Evolutionary conservation across 2,888 invertebrate genomes (phyloP).

Genomic region (Epirrita christyi): DNA sequence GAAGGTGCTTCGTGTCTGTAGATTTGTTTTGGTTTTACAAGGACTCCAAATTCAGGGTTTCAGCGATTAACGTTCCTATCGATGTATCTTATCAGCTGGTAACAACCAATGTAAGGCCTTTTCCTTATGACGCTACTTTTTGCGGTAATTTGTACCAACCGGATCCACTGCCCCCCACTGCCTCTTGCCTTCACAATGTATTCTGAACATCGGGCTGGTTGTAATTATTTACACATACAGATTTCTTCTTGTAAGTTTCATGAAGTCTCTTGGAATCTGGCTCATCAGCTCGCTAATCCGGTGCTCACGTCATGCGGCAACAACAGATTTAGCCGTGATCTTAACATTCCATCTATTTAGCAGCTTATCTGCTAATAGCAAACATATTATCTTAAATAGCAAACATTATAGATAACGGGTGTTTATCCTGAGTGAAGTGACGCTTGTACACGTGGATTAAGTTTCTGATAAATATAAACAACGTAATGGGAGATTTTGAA

Average conservation of each 20-base stretch:
- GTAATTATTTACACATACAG: neutral
- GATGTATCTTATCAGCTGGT: too few species aligned
- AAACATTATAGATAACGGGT: conserved; percentile 21
- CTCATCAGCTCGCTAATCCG: neutral
- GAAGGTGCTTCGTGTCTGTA: conserved; percentile 2
- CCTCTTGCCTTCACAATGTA: neutral
- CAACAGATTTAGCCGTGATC: conserved; percentile 53
- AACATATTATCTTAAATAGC: conserved; percentile 21
- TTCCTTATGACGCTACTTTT: too few species aligned
- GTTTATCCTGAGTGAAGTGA: conserved; percentile 13
- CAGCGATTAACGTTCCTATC: neutral
- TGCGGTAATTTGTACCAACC: too few species aligned
- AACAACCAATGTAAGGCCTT: too few species aligned
- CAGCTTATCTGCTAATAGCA: conserved; percentile 40
- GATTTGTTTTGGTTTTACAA: conserved; percentile 13
- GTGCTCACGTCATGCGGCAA: conserved; percentile 23
- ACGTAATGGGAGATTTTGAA: conserved; percentile 9
- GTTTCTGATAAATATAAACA: conserved; percentile 16
- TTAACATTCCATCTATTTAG: conserved; percentile 49
- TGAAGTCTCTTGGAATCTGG: too few species aligned
- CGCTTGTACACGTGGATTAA: conserved; percentile 9
- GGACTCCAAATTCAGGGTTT: conserved; percentile 1
- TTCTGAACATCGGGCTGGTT: neutral
- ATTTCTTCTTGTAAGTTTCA: too few species aligned
- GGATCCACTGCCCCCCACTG: neutral